Conservation (phyloP, 2,113 vertebrate genomes). For the Ursus arctos region DNA sequence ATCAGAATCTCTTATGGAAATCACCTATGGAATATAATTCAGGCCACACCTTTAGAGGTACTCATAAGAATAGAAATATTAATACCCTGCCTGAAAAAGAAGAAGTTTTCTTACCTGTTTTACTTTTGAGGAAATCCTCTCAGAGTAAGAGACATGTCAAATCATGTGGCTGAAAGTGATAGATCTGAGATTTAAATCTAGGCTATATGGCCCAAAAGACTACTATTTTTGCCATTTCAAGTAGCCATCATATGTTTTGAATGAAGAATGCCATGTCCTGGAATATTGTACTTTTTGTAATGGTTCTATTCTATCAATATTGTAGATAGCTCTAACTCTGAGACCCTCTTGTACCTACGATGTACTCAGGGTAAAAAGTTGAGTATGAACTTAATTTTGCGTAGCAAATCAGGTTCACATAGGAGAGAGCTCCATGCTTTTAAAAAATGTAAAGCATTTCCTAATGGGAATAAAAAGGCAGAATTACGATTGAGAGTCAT, state of each 20-base stretch:
- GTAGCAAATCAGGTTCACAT: neutral
- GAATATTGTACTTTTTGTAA: neutral
- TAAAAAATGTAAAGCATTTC: neutral
- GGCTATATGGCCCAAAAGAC: neutral
- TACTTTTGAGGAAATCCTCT: neutral
- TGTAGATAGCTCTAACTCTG: neutral
- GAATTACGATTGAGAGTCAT: neutral
- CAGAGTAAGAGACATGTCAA: neutral
- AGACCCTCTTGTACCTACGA: neutral
- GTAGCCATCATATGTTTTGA: neutral
- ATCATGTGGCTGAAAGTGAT: neutral
- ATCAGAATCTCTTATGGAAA: neutral
- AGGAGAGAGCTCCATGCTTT: neutral
- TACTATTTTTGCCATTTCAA: neutral
- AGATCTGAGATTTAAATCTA: neutral
- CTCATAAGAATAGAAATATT: neutral
- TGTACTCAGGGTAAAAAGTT: neutral
- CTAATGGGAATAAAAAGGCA: slow-evolving; percentile 44
- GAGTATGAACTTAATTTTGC: neutral
- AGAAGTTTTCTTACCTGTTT: neutral
- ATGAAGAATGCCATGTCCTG: neutral
- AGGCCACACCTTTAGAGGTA: neutral
- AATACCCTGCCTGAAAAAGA: neutral
- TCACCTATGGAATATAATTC: neutral
- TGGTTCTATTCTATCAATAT: neutral